Base-by-base conservation (phyloP, 2,888 invertebrate genomes). In the Cerceris ruficornis region DNA sequence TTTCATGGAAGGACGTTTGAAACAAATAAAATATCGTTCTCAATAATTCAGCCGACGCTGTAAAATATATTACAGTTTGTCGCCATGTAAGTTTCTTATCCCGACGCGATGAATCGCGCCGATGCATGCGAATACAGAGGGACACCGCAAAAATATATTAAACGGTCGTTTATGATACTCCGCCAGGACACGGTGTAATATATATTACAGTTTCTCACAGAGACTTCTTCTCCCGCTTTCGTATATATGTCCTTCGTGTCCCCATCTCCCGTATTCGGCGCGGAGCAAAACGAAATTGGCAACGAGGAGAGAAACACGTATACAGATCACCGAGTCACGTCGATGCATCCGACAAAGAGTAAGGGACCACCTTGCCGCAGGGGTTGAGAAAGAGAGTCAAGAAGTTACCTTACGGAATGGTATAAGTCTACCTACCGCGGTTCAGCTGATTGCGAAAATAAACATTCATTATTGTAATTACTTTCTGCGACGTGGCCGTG, bases 391-490 rank as follows among this genome's bases (percentile, higher is more conserved):
- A 75, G 76, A 81, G 79, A 82, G 71, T 50, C 71, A 77, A 81
- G 83, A 84, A 81, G 74, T 84, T 84, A 75, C 76, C 82, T 80
- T 76, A 70, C 75, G 81, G 81, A 86, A 83, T 78, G 85, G 85
- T 82, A 78, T 79, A 85, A 77, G 82, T 79, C 87, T 87, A 90
- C 90, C 89, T 90, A 87, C 90, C 88, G 91, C 90, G 88, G 88
- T 89, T 87, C 86, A 87, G 86, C 88, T 89, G 90, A 90, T 90
- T 91, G 89, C 89, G 89, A 90, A 89, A 90, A 90, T 89, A 91
- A 91, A 91, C 90, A 91, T 90, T 90, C 90, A 90, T 90, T 91
- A 91, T 90, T 89, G 90, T 90, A 91, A 90, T 91, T 91, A 90
- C 89, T 90, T 89, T 88, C 88, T 87, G 88, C 88, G 88, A 90